These are phyloP conservation scores for Campylorhamphus procurvoides DNA, from an alignment of 2,113 vertebrate genomes.

Conservation along the genomic window DNA sequence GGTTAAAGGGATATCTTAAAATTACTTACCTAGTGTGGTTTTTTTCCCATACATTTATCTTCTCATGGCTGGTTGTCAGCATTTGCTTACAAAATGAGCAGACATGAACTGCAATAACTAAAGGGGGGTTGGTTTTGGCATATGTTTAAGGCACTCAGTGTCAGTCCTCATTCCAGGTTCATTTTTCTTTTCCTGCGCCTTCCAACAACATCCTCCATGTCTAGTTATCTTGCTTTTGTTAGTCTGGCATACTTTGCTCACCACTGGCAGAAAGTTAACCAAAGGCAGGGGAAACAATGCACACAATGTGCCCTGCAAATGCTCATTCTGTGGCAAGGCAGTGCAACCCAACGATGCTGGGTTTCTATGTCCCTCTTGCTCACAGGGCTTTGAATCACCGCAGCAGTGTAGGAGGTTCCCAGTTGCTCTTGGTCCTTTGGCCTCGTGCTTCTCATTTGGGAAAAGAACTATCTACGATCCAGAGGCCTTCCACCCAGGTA, in stretches of 20 bases:
- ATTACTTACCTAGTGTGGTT: neutral
- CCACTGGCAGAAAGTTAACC: neutral
- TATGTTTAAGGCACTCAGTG: neutral
- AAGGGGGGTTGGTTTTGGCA: neutral
- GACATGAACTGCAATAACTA: neutral
- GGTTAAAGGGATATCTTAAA: neutral
- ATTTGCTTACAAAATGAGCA: neutral
- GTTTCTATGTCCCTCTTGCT: slow-evolving; percentile 74
- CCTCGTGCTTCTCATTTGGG: slow-evolving; percentile 70
- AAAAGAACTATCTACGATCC: slow-evolving; percentile 69
- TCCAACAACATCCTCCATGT: slow-evolving; percentile 51
- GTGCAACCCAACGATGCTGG: slow-evolving; percentile 72
- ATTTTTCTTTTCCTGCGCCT: slow-evolving; percentile 53
- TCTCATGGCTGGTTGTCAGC: neutral
- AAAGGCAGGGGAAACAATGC: neutral
- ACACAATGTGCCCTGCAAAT: neutral
- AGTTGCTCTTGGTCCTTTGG: slow-evolving; percentile 71
- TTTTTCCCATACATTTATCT: neutral
- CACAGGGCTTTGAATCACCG: slow-evolving; percentile 70
- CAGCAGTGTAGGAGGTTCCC: slow-evolving; percentile 69
- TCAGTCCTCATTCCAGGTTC: slow-evolving; percentile 28
- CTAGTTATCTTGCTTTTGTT: slow-evolving; percentile 42
- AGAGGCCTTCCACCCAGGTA: slow-evolving; percentile 70
- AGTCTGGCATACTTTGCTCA: slow-evolving; percentile 29
- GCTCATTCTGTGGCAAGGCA: slow-evolving; percentile 55